Evolutionary conservation across 2,888 invertebrate genomes (phyloP).

Genomic region (Ypsolopha sequella): DNA sequence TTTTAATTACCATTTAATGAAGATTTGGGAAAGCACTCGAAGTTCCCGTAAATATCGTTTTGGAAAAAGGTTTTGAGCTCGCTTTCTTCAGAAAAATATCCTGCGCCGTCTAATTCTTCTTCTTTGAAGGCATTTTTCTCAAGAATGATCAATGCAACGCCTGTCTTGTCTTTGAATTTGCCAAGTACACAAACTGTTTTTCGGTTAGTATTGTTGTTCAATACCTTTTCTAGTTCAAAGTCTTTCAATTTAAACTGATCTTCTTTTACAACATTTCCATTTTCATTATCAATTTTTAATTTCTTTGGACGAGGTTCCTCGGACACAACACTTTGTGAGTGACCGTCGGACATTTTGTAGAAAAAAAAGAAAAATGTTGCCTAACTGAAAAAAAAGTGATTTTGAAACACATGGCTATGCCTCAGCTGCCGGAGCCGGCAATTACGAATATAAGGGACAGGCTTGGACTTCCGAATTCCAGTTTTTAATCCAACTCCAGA

Average conservation of each 20-base stretch:
- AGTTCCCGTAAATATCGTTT: conserved; percentile 90
- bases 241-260: conserved; percentile 67
- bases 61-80: conserved; percentile 74
- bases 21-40: conserved; percentile 75
- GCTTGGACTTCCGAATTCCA: no score
- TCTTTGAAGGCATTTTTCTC: conserved; percentile 87
- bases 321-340: conserved; percentile 37
- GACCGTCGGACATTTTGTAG: conserved; percentile 60
- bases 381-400: background rate
- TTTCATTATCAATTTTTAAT: conserved; percentile 48
- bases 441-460: no score
- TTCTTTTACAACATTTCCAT: conserved; percentile 38
- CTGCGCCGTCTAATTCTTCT: conserved; percentile 63
- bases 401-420: background rate
- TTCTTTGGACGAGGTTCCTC: conserved; percentile 46
- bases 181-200: conserved; percentile 82
- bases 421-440: no score
- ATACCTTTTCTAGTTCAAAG: conserved; percentile 75
- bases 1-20: conserved; percentile 73
- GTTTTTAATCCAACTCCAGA: no score
- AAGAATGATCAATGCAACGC: conserved; percentile 79
- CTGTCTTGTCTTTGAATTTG: conserved; percentile 71
- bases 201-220: conserved; percentile 78
- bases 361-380: background rate
- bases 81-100: conserved; percentile 75